Conservation (phyloP, 2,113 vertebrate genomes). For the Scytalopus superciliaris region DNA sequence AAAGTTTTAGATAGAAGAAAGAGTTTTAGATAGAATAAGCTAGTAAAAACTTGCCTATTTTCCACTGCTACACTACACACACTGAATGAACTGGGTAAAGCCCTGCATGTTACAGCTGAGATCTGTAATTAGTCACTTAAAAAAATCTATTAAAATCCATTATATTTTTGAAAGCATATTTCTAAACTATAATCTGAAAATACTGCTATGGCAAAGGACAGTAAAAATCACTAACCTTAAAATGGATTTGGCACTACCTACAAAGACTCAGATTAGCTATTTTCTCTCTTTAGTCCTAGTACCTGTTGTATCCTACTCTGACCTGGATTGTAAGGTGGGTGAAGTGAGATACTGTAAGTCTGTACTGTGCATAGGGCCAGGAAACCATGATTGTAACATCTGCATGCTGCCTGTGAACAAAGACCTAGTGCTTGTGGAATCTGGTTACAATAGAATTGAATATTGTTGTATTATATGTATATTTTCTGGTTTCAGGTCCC, state of each 20-base stretch:
- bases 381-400: not conserved
- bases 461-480: not conserved
- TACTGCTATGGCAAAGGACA: not conserved
- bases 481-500: not conserved
- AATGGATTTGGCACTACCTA: not conserved
- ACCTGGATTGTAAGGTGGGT: not conserved
- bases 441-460: not conserved
- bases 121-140: not conserved
- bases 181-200: not conserved
- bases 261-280: not conserved
- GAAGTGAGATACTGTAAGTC: not conserved
- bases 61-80: not conserved
- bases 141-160: not conserved
- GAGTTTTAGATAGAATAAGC: not conserved
- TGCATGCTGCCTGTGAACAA: not conserved
- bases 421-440: not conserved
- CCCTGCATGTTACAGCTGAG: not conserved
- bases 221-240: not conserved
- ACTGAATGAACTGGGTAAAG: not conserved
- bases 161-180: not conserved
- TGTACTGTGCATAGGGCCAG: not conserved
- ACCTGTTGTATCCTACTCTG: not conserved
- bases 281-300: not conserved
- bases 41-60: not conserved
- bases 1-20: not conserved